These are phyloP conservation scores for Maniola hyperantus DNA, from an alignment of 2,888 invertebrate genomes.

Conservation along the genomic window DNA sequence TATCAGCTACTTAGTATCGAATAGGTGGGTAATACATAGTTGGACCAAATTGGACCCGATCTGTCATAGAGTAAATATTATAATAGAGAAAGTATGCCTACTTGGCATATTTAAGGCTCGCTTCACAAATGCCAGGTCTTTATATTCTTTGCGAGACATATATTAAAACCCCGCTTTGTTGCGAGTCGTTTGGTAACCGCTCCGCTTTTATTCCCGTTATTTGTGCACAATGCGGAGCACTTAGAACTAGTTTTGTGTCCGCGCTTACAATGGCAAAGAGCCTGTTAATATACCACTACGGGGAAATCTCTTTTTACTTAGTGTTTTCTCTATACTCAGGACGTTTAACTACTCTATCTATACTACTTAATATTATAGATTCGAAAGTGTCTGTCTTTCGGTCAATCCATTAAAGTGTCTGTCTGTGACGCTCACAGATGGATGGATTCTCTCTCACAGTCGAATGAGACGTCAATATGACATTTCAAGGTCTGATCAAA, in stretches of 20 bases:
- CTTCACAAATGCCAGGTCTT: conserved; percentile 24
- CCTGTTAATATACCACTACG: conserved; percentile 30
- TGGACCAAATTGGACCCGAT: no score
- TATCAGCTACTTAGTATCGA: no score
- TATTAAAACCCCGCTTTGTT: conserved; percentile 40
- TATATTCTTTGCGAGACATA: conserved; percentile 37
- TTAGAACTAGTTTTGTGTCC: conserved; percentile 35
- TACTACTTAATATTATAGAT: no score
- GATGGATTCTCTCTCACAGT: no score
- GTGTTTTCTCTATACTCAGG: background rate
- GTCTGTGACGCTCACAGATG: no score
- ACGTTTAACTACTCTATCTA: background rate
- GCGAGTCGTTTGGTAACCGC: conserved; percentile 36
- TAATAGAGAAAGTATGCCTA: background rate
- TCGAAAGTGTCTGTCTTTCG: no score
- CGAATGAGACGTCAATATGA: no score
- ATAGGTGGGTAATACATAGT: no score
- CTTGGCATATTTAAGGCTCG: conserved; percentile 16
- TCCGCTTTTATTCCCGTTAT: conserved; percentile 37
- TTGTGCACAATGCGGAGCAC: conserved; percentile 37
- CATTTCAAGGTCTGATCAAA: no score
- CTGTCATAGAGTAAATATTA: background rate
- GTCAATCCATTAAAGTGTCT: no score
- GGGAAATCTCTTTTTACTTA: conserved; percentile 26
- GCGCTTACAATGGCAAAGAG: conserved; percentile 33